Base-by-base conservation (phyloP, 1,140 invertebrate genomes). In the Nephila pilipes region DNA sequence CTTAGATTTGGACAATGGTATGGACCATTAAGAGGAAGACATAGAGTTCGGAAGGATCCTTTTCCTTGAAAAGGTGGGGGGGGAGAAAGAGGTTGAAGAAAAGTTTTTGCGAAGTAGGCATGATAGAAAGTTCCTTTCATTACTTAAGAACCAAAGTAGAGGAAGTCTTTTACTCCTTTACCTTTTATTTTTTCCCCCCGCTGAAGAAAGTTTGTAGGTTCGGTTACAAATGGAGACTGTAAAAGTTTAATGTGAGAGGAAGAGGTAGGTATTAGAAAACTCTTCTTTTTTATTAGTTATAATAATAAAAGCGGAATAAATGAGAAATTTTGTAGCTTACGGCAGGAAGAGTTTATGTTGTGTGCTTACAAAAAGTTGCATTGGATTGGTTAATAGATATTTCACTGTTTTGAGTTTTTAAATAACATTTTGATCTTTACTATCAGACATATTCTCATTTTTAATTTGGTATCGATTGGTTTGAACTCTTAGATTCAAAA, bases 21-120 rank as follows among this genome's bases (percentile, higher is more conserved):
- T 12, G 29, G 69, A 16, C 69, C 69, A 75, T 75, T 75, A 75
- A 75, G 29, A 16, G 14, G 29, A 75, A 75, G 32, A 75, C 32
- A 25, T 75, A 16, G 29, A 20, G 63, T 25, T 29, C 63, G 29
- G 69, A 32, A 75, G 14, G 16, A 18, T 75, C 69, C 29, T 75
- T 36, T 75, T 32, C 18, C 69, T 32, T 16, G 69, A 32, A 60
- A 60, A 60, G 20, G n/a, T n/a, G n/a, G 69, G 18, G 25, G 25
- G 65, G 69, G 14, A 12, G 25, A 2, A 18, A 29, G 32, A 75
- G 18, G 69, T 36, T 36, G 69, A 32, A 36, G 69, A 75, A 75
- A 75, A 75, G 69, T 75, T 75, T 75, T 75, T 75, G 69, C 29
- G 69, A 75, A 75, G 69, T 75, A 32, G 69, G 69, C 69, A 75